Conservation (phyloP, 2,888 invertebrate genomes). For the Actias luna region DNA sequence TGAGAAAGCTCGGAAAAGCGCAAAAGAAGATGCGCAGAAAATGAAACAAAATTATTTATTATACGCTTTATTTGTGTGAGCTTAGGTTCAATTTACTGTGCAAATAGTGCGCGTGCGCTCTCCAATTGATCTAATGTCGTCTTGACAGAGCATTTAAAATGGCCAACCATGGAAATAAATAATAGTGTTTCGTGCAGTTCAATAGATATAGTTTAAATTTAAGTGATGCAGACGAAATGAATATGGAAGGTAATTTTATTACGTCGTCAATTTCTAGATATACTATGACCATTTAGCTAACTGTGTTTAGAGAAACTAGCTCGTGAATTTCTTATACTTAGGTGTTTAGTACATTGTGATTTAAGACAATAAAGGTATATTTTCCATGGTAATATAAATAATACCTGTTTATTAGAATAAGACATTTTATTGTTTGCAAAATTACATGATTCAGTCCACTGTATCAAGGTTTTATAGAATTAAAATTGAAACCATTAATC, state of each 20-base stretch:
- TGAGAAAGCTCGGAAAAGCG: slow-evolving; percentile 20
- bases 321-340: too few species aligned
- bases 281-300: too few species aligned
- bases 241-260: slow-evolving; percentile 51
- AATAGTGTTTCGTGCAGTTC: not conserved
- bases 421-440: not conserved
- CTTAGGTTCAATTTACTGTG: slow-evolving; percentile 32
- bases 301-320: too few species aligned
- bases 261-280: not conserved
- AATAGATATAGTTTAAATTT: not conserved
- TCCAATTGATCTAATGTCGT: slow-evolving; percentile 66
- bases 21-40: slow-evolving; percentile 56
- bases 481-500: not conserved
- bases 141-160: slow-evolving; percentile 40
- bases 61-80: rapidly evolving
- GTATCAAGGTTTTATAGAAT: not conserved
- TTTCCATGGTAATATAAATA: not conserved
- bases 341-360: not conserved
- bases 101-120: slow-evolving; percentile 59
- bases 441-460: too few species aligned
- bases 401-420: not conserved
- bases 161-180: not conserved
- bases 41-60: slow-evolving; percentile 22
- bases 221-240: slow-evolving; percentile 42
- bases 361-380: not conserved